Conservation (phyloP, 2,113 vertebrate genomes). For the Spilogale gracilis region DNA sequence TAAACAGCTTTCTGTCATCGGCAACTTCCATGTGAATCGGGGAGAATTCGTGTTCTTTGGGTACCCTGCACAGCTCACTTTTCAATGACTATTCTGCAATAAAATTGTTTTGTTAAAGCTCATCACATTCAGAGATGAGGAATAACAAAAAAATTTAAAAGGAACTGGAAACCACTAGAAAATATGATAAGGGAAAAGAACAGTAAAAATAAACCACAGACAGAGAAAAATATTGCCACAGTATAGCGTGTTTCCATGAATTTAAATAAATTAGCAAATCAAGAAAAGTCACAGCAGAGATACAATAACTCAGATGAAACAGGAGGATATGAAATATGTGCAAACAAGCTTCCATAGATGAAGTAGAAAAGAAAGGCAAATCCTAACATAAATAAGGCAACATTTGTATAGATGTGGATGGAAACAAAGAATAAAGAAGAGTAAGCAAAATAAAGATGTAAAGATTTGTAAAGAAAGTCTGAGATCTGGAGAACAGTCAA, state of each 20-base stretch:
- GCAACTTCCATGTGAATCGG: background rate
- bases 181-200: background rate
- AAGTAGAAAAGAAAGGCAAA: background rate
- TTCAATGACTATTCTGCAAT: background rate
- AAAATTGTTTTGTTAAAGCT: background rate
- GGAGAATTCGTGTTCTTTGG: background rate
- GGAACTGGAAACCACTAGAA: background rate
- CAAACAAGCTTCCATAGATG: background rate
- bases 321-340: background rate
- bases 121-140: background rate
- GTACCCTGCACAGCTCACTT: background rate
- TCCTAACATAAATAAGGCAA: background rate
- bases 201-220: background rate
- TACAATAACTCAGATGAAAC: background rate
- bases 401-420: background rate
- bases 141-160: background rate
- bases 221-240: background rate
- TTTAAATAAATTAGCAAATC: conserved; percentile 48
- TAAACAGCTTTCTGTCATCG: background rate
- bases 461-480: background rate
- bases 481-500: background rate
- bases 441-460: background rate
- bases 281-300: background rate
- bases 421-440: background rate
- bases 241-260: background rate